phyloP scores from a whole-genome alignment of 2,113 vertebrate species.

The Phylloscopus trochiloides region DNA sequence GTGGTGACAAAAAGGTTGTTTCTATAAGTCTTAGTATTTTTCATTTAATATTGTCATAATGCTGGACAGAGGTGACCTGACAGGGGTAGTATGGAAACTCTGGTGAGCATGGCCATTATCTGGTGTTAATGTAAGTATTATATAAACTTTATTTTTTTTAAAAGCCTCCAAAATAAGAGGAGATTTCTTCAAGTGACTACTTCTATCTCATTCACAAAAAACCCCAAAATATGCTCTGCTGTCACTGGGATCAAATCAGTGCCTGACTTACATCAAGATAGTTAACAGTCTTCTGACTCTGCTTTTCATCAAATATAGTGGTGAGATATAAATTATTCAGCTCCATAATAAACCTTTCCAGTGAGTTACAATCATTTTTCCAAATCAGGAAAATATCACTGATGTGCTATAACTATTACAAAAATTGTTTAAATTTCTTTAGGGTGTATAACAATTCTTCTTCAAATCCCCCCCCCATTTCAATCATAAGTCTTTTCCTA shows the following conservation, averaged over 20 bases:
- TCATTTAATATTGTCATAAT: not conserved
- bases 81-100: not conserved
- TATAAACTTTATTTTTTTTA: not conserved
- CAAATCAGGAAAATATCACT: constrained; percentile 64
- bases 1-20: not conserved
- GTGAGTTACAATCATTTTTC: constrained; percentile 47
- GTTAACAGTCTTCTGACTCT: constrained; percentile 50
- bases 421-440: constrained; percentile 68
- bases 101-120: not conserved
- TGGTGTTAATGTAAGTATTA: not conserved
- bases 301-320: constrained; percentile 52
- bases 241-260: constrained; percentile 6
- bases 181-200: not conserved
- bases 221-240: not conserved
- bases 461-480: not conserved
- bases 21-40: not conserved
- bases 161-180: no score
- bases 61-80: not conserved
- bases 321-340: constrained; percentile 62
- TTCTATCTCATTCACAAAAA: not conserved
- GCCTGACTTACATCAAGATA: constrained; percentile 18
- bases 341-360: constrained; percentile 59
- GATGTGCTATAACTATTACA: constrained; percentile 40
- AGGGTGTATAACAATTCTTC: constrained; percentile 43
- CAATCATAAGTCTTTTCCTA: not conserved